Percentiles rank a stretch among this genome's conserved stretches.
These are phyloP conservation scores for Chunga burmeisteri DNA, from an alignment of 2,113 vertebrate genomes.

Conservation along the genomic window DNA sequence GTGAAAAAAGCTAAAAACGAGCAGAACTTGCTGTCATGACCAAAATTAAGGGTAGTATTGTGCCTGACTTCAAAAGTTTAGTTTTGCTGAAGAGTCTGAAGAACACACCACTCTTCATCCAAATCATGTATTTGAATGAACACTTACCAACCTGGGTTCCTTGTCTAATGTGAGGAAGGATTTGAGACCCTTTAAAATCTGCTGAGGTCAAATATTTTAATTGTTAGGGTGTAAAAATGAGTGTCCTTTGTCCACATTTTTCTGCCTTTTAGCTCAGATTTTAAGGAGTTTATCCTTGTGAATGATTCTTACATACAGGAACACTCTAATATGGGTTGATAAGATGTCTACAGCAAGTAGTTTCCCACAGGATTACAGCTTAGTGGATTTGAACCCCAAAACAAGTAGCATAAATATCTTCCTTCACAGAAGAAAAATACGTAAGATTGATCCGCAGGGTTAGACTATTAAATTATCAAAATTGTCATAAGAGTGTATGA, in stretches of 20 bases:
- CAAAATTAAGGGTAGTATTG: neutral
- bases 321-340: neutral
- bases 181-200: neutral
- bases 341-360: neutral
- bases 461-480: neutral
- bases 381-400: slow-evolving; percentile 14
- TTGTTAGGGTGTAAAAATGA: neutral
- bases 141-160: neutral
- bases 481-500: neutral
- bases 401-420: neutral
- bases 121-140: neutral
- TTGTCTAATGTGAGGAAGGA: neutral
- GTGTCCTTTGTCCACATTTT: neutral
- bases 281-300: neutral
- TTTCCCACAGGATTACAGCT: neutral
- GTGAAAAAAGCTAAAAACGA: neutral
- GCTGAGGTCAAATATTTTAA: neutral
- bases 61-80: neutral
- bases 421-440: slow-evolving; percentile 15
- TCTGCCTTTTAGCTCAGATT: slow-evolving; percentile 2
- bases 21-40: neutral
- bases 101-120: neutral
- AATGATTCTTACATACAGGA: neutral
- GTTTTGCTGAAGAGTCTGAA: neutral
- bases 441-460: neutral